Conservation (phyloP, 1,140 invertebrate species). For the Ridgeia piscesae region DNA sequence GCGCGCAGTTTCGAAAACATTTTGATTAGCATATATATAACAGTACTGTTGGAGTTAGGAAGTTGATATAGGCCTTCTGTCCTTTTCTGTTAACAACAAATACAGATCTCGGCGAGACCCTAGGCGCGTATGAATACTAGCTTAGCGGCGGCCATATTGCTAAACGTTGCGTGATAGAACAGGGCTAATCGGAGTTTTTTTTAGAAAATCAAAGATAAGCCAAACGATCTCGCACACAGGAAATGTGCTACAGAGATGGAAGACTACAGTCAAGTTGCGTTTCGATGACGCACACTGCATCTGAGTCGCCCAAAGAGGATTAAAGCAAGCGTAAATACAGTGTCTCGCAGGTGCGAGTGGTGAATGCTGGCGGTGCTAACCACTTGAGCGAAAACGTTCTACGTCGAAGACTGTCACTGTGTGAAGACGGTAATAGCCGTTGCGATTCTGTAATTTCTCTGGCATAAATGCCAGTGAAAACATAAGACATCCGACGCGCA, state of each 20-base stretch:
- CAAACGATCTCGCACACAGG: not conserved
- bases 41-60: not conserved
- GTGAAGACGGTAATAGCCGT: not conserved
- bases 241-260: not conserved
- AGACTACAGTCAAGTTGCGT: not conserved
- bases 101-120: not conserved
- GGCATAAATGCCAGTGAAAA: not conserved
- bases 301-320: not conserved
- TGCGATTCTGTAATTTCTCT: not conserved
- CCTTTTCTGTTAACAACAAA: not conserved
- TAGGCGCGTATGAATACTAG: not conserved
- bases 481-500: not conserved
- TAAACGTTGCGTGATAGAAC: conserved; percentile 5
- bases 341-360: not conserved
- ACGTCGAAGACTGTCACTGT: not conserved
- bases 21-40: not conserved
- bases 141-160: not conserved
- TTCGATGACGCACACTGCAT: not conserved
- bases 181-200: not conserved
- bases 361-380: not conserved
- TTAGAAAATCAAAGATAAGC: not conserved
- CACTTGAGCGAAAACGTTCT: no score
- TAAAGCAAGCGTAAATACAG: not conserved
- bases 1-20: not conserved
- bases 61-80: not conserved